These are phyloP conservation scores for Phenganax marumi DNA, from an alignment of 92 coral and sea anemone species.

Conservation along the genomic window DNA sequence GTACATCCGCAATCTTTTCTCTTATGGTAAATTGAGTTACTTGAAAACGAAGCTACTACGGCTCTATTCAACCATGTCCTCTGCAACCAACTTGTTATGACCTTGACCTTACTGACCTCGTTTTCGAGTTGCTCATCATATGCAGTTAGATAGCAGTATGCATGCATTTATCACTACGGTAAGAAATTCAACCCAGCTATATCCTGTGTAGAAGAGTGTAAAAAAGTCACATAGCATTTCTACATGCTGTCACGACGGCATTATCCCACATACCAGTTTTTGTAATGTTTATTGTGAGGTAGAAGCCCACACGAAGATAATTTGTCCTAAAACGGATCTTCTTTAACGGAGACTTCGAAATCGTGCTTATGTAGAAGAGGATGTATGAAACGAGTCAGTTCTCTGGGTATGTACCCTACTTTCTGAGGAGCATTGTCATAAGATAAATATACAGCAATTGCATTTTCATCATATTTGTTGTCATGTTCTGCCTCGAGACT, in stretches of 20 bases:
- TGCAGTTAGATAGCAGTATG: no score
- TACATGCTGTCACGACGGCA: constrained; percentile 43
- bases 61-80: no score
- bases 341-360: constrained; percentile 35
- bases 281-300: constrained; percentile 41
- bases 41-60: no score
- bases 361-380: constrained; percentile 22
- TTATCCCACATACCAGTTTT: constrained; percentile 51
- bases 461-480: constrained; percentile 53
- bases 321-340: constrained; percentile 43
- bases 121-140: no score
- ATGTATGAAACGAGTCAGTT: constrained; percentile 52
- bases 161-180: no score
- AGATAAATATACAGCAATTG: constrained; percentile 54
- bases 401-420: constrained; percentile 59
- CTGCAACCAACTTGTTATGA: no score
- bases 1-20: no score
- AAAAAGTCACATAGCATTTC: not conserved
- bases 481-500: constrained; percentile 53
- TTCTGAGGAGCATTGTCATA: constrained; percentile 27
- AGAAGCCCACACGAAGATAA: constrained; percentile 52
- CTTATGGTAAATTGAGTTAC: no score
- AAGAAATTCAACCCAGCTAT: no score
- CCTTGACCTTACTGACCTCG: no score
- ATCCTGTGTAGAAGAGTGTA: no score